Evolutionary conservation across 37 sponge, comb jelly and placozoan species (phyloP).

Genomic region (Amphimedon queenslandica): DNA sequence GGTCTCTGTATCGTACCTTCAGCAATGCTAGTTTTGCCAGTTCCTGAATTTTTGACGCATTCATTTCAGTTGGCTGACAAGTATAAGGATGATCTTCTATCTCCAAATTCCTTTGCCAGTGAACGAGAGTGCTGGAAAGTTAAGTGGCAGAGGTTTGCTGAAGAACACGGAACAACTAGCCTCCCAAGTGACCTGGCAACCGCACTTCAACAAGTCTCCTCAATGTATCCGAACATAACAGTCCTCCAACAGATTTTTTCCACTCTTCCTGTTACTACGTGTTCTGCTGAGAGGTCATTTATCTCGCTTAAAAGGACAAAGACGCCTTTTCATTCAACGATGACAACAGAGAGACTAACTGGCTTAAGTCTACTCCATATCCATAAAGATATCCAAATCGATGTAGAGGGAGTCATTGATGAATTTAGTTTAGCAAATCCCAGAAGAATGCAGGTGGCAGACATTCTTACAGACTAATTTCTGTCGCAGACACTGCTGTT

Average conservation of each 20-base stretch:
- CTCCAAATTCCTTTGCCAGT: not conserved
- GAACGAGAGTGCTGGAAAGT: slow-evolving; percentile 18
- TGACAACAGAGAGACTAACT: slow-evolving; percentile 18
- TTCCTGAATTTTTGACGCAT: not conserved
- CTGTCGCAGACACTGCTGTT: no score
- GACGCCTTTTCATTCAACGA: slow-evolving; percentile 17
- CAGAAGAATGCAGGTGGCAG: no score
- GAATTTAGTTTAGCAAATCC: slow-evolving; percentile 20
- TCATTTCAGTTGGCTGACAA: not conserved
- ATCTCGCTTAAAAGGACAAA: slow-evolving; percentile 33
- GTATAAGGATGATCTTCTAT: slow-evolving; percentile 8
- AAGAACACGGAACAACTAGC: slow-evolving; percentile 4
- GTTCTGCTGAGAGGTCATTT: slow-evolving; percentile 29
- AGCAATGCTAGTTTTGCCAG: not conserved
- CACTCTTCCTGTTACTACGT: slow-evolving; percentile 27
- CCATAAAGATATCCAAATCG: slow-evolving; percentile 18
- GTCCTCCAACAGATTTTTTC: slow-evolving; percentile 2
- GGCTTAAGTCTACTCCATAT: slow-evolving; percentile 15
- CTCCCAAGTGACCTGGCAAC: slow-evolving; percentile 7
- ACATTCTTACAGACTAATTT: no score
- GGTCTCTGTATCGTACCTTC: slow-evolving; percentile 16
- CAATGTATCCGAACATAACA: slow-evolving; percentile 15
- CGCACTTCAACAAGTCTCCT: not conserved
- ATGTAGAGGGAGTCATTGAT: slow-evolving; percentile 23
- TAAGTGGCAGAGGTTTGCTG: slow-evolving; percentile 8